Conservation (phyloP, 2,888 invertebrate species). For the Xylocampa areola region DNA sequence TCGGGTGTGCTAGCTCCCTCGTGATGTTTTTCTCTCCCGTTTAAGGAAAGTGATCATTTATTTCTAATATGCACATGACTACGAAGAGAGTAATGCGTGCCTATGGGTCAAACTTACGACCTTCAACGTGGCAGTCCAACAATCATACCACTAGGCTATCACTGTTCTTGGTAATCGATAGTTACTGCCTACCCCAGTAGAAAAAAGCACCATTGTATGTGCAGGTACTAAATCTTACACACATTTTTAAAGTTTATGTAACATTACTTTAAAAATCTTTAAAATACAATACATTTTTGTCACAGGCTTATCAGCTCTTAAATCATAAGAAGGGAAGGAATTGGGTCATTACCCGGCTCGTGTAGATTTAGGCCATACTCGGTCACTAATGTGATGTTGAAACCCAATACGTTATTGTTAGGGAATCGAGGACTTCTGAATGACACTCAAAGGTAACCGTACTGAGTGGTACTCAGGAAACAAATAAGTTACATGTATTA, state of each 20-base stretch:
- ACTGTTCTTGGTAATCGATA: no score
- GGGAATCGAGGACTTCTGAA: slow-evolving; percentile 27
- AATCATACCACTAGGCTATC: no score
- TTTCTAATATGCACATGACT: no score
- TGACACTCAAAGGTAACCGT: slow-evolving; percentile 34
- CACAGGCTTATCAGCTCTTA: slow-evolving; percentile 29
- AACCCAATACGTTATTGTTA: slow-evolving; percentile 50
- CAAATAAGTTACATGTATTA: slow-evolving; percentile 1
- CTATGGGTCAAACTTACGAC: no score
- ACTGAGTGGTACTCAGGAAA: slow-evolving; percentile 30
- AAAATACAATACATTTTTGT: slow-evolving; percentile 20
- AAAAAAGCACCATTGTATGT: no score
- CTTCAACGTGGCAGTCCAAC: no score
- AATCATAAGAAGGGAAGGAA: slow-evolving; percentile 37
- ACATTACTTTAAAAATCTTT: background rate
- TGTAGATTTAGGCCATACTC: slow-evolving; percentile 49
- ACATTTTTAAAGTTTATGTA: background rate
- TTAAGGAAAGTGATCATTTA: no score
- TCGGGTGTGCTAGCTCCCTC: no score
- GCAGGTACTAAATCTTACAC: no score
- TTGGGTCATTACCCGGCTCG: slow-evolving; percentile 44
- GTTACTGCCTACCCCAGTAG: no score
- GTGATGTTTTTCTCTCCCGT: no score
- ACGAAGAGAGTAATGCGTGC: no score
- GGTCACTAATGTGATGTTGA: slow-evolving; percentile 44